Evolutionary conservation across 1,140 invertebrate genomes (phyloP).

Genomic region (Conopomorpha cramerella): DNA sequence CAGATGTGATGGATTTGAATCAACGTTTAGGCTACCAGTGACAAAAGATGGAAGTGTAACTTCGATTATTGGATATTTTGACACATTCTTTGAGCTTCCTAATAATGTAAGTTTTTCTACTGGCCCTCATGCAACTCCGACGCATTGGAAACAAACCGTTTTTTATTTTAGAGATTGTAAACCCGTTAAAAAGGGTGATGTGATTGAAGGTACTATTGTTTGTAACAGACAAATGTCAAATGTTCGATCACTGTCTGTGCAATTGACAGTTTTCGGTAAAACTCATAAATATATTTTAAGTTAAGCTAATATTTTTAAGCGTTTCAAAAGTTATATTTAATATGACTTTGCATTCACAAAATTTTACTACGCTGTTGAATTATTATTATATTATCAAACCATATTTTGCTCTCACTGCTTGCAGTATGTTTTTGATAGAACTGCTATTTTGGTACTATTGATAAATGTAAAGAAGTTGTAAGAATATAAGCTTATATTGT

Average conservation of each 20-base stretch:
- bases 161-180: conserved; percentile 81
- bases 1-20: conserved; percentile 80
- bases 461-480: too few relatives aligned
- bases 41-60: conserved; percentile 77
- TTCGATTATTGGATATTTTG: conserved; percentile 92
- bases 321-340: too few relatives aligned
- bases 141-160: conserved; percentile 98
- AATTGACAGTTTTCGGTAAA: conserved; percentile 52
- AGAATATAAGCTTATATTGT: too few relatives aligned
- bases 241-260: conserved; percentile 39
- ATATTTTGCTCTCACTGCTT: too few relatives aligned
- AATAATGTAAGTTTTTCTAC: conserved; percentile 72
- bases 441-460: too few relatives aligned
- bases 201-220: conserved; percentile 66
- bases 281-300: conserved; percentile 51
- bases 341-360: too few relatives aligned
- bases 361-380: too few relatives aligned
- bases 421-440: too few relatives aligned
- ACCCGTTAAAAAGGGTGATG: conserved; percentile 74
- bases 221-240: conserved; percentile 58
- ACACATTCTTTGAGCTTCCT: conserved; percentile 82
- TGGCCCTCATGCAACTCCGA: conserved; percentile 73
- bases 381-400: too few relatives aligned
- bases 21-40: conserved; percentile 76
- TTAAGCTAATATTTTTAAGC: too few relatives aligned